Base-by-base conservation (phyloP, 2,888 invertebrate genomes). In the Sycophila texana region DNA sequence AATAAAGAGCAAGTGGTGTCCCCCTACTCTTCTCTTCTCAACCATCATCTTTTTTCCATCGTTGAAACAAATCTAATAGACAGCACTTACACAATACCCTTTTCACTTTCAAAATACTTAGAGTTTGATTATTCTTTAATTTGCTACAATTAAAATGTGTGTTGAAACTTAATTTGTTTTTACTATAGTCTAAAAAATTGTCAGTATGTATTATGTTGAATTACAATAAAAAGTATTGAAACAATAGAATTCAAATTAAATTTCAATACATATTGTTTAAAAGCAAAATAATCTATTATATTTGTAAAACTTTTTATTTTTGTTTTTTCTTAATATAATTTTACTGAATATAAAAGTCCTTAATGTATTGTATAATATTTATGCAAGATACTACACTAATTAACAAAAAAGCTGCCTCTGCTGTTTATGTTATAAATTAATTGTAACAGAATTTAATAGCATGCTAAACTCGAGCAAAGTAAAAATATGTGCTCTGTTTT, bases 31-130 rank as follows among this genome's bases (percentile, higher is more conserved):
- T 22, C 53, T 72, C 58, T 77, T 72, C 58, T 72, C 26, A 58
- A 51, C 77, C 51, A 77, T 67, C 39, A 77, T 72, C 58, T 71
- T 22, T 49, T 22, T 18, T 51, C 65, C 66, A 67, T 60, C 22
- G 60, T 51, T 72, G 66, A 18, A 67, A 53, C 49, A 72, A 77
- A 77, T 72, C 51, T 72, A 77, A 77, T 72, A 77, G 53, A 77
- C 49, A 72, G 51, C 66, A 72, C 57, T 72, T 72, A 7, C 67
- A 20, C 14, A 66, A 14, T 30, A 60, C 57, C 49, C 77, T 77
- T 67, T 72, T 63, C n/a, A 72, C 60, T 77, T 72, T 77, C 14
- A 18, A 60, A 71, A 75, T 65, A 72, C 22, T 0, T 72, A 16
- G 20, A 47, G 66, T 58, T 65, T 39, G 47, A 67, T 73, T 16